A percentile compares a stretch with the other conserved stretches of the same genome.
phyloP scores from a whole-genome alignment of 2,113 vertebrate genomes.

The Cacatua alba region DNA sequence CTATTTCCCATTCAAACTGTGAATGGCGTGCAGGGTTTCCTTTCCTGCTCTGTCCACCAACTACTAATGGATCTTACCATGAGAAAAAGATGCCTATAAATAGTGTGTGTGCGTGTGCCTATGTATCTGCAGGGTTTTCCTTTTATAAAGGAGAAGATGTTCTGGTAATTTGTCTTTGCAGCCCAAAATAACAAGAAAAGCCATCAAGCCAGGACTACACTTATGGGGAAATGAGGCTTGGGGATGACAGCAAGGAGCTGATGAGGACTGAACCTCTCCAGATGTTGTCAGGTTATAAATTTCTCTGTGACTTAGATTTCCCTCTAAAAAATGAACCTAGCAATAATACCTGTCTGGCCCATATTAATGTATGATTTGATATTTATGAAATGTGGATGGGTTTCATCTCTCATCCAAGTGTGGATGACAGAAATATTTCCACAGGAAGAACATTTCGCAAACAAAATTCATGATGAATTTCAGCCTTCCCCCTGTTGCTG shows the following conservation, averaged over 20 bases:
- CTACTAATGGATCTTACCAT: neutral
- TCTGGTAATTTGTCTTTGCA: neutral
- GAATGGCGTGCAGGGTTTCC: neutral
- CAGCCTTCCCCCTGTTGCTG: neutral
- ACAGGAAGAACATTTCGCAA: neutral
- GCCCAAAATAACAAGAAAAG: neutral
- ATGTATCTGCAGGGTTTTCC: neutral
- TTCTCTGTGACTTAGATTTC: neutral
- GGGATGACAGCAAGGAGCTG: neutral
- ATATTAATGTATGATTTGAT: neutral
- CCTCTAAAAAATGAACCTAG: neutral
- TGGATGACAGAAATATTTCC: neutral
- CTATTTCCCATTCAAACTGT: neutral
- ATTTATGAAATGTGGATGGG: neutral
- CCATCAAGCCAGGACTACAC: neutral
- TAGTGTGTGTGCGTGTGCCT: accelerated
- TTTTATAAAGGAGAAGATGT: neutral
- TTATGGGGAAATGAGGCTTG: neutral
- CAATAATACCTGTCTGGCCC: neutral
- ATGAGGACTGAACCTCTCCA: neutral
- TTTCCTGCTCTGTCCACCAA: neutral
- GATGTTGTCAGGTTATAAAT: neutral
- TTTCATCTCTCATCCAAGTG: neutral
- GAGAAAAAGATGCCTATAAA: neutral
- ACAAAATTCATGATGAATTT: neutral